Percentiles rank a stretch among this genome's conserved stretches.
Evolutionary conservation across 2,113 vertebrate species (phyloP).

Genomic region (Saguinus midas): DNA sequence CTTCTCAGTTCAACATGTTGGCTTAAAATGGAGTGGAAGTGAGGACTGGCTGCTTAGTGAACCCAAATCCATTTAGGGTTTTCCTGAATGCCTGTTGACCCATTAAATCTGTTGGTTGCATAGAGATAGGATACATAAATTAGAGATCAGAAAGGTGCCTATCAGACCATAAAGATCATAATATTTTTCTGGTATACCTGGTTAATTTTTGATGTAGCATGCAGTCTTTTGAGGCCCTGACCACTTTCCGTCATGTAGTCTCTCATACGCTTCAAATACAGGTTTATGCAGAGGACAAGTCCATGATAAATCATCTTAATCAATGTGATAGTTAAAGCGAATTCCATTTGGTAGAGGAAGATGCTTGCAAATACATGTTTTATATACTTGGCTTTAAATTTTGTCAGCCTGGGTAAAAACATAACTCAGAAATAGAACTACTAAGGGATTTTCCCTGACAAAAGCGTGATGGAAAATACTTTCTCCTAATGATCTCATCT

Average conservation of each 20-base stretch:
- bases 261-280: background rate
- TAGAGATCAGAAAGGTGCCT: background rate
- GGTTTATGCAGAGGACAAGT: background rate
- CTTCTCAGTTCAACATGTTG: background rate
- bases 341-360: background rate
- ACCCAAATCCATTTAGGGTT: background rate
- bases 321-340: background rate
- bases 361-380: slow-evolving; percentile 10
- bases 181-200: background rate
- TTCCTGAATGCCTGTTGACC: background rate
- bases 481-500: slow-evolving; percentile 61
- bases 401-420: slow-evolving; percentile 33
- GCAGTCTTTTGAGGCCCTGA: background rate
- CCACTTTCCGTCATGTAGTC: background rate
- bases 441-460: slow-evolving; percentile 56
- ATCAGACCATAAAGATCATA: background rate
- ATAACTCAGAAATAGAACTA: slow-evolving; percentile 36
- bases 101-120: background rate
- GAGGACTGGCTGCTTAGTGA: background rate
- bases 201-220: background rate
- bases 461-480: slow-evolving; percentile 20
- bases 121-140: background rate
- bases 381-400: slow-evolving; percentile 13
- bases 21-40: background rate
- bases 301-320: background rate